Evolutionary conservation across 2,113 vertebrate genomes (phyloP), one percentile per base, ranked within the genome.

Genomic region (Pelvicachromis taeniatus): DNA sequence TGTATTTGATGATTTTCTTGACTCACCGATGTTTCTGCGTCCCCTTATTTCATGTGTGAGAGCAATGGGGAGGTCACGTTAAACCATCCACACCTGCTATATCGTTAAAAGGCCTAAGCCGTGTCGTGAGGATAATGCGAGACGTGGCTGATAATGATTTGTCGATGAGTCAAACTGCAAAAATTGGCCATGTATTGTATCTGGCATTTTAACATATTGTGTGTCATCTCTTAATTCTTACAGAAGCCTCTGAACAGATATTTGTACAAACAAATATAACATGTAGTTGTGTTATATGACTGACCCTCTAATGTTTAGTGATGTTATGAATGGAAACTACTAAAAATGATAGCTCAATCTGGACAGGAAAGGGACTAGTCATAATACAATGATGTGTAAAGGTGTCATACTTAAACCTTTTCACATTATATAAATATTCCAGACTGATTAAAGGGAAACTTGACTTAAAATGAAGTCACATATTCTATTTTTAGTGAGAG

Each of bases 71-170:
- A 63, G 56, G 38, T 77, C 54, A 21, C 12, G 45, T 81, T 33
- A 26, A 53, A 84, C 73, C 7, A 63, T 75, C 33, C n/a, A 50
- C 55, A 31, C 45, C 48, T 61, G 21, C 77, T 68, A 48, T 88
- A 78, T 78, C 81, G 7, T 82, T 63, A 90, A 38, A 91, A 78
- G 87, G 86, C 85, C 88, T 85, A 93, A 87, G n/a, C 45, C 45
- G 48, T 58, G 61, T 13, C 4, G 7, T 5, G 59, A 65, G 59
- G 19, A 19, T 38, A 38, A 13, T 65, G 21, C 1, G 1, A 2
- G 26, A 63, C 1, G 1, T 63, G 59, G 33, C 59, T 63, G 59
- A 63, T 63, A 4, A 63, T 13, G n/a, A 48, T 45, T 21, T 58
- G 19, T 40, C 7, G 4, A 52, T 78, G 38, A 80, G 58, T 78